phyloP scores from a whole-genome alignment of 2,113 vertebrate species.

The Morone saxatilis region DNA sequence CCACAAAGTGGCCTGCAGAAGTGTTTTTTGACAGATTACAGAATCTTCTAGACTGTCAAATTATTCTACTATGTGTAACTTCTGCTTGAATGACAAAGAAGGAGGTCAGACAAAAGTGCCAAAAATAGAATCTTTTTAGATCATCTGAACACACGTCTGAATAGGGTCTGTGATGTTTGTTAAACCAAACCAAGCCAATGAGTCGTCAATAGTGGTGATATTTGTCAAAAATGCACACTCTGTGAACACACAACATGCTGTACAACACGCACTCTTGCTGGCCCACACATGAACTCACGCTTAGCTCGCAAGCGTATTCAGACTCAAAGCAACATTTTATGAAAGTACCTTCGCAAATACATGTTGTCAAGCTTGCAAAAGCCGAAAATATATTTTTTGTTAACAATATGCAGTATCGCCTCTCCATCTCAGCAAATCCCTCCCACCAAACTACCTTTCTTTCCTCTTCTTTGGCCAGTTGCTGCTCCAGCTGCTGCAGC shows the following conservation, averaged over 20 bases:
- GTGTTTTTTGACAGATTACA: not conserved
- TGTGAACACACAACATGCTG: conserved; percentile 82
- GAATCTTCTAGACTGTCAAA: not conserved
- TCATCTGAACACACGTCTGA: conserved; percentile 67
- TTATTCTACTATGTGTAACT: not conserved
- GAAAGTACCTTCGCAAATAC: not conserved
- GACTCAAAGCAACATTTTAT: conserved; percentile 39
- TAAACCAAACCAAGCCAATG: conserved; percentile 70
- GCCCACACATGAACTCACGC: conserved; percentile 45
- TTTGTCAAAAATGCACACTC: conserved; percentile 69
- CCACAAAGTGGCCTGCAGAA: not conserved
- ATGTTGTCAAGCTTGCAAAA: conserved; percentile 29
- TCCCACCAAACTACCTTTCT: conserved; percentile 89
- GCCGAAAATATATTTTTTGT: not conserved
- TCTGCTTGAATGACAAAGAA: conserved; percentile 5
- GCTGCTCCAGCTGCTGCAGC: conserved; percentile 92
- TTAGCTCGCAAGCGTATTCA: conserved; percentile 56
- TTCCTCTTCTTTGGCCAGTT: conserved; percentile 92
- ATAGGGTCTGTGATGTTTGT: conserved; percentile 63
- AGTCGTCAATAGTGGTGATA: conserved; percentile 62
- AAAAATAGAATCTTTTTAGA: not conserved
- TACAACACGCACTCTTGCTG: conserved; percentile 51
- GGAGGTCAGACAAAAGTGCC: not conserved
- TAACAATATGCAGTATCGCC: not conserved
- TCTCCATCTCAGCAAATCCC: not conserved